A percentile compares a stretch with the other conserved stretches of the same genome.
Evolutionary conservation across 2,113 vertebrate species (phyloP).

Genomic region (Ardeotis arabs): DNA sequence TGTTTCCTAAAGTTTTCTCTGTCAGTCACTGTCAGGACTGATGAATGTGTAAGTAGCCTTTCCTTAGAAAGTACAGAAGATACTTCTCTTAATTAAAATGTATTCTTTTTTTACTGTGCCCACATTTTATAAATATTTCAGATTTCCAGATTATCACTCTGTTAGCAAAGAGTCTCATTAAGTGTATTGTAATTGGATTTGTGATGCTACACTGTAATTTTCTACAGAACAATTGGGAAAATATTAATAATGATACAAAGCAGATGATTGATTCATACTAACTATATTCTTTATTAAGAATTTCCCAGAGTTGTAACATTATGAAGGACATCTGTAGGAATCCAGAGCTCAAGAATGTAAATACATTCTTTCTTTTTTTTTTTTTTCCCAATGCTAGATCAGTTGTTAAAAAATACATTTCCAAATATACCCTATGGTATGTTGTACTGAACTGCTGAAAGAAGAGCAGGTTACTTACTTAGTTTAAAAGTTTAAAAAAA

Average conservation of each 20-base stretch:
- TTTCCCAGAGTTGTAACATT: background rate
- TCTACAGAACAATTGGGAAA: background rate
- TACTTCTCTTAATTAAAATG: background rate
- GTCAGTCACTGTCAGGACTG: background rate
- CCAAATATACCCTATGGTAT: background rate
- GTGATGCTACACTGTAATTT: background rate
- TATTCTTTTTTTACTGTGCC: background rate
- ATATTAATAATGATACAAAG: background rate
- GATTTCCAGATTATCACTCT: background rate
- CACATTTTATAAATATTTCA: background rate
- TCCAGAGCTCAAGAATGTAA: background rate
- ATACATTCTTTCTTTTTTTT: background rate
- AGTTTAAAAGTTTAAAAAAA: background rate
- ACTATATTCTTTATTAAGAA: background rate
- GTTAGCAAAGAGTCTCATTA: background rate
- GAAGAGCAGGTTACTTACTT: background rate
- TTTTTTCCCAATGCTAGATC: background rate
- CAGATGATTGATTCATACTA: background rate
- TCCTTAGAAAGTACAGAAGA: background rate
- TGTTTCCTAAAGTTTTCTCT: background rate
- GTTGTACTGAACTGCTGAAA: background rate
- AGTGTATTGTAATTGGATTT: background rate
- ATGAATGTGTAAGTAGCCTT: background rate
- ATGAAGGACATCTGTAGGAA: background rate
- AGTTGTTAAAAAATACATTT: background rate